These are phyloP conservation scores for Netelia fuscicornis DNA, from an alignment of 2,888 invertebrate genomes.

Conservation along the genomic window DNA sequence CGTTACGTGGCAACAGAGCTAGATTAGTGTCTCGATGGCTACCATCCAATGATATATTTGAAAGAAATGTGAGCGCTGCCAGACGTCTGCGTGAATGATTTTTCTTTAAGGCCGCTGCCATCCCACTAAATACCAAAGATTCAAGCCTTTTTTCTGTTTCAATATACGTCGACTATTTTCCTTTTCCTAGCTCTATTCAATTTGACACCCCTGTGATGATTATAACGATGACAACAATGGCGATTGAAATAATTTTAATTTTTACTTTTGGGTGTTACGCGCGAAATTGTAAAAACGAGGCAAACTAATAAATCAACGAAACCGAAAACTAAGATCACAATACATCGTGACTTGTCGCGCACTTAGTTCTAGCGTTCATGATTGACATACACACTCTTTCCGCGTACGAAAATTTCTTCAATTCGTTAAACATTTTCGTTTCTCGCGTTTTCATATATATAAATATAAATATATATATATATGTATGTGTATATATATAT, in stretches of 20 bases:
- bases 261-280: conserved; percentile 21
- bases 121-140: conserved; percentile 74
- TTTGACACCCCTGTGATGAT: not conserved
- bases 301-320: conserved; percentile 59
- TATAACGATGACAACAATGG: conserved; percentile 43
- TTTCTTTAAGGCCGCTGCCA: conserved; percentile 87
- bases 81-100: conserved; percentile 93
- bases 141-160: not conserved
- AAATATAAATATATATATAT: not conserved
- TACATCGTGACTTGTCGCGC: conserved; percentile 78
- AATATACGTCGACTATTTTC: not conserved
- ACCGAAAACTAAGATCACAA: conserved; percentile 80
- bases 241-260: conserved; percentile 59
- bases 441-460: not conserved
- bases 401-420: conserved; percentile 67
- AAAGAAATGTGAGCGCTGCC: conserved; percentile 96
- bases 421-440: conserved; percentile 49
- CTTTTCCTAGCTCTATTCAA: not conserved
- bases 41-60: conserved; percentile 98
- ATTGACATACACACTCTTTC: conserved; percentile 70
- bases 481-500: not conserved
- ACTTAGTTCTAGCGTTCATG: conserved; percentile 81
- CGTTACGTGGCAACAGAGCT: conserved; percentile 85
- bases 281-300: conserved; percentile 19
- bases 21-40: conserved; percentile 91